phyloP scores from a whole-genome alignment of 2,113 vertebrate genomes.

The Rutilus rutilus region DNA sequence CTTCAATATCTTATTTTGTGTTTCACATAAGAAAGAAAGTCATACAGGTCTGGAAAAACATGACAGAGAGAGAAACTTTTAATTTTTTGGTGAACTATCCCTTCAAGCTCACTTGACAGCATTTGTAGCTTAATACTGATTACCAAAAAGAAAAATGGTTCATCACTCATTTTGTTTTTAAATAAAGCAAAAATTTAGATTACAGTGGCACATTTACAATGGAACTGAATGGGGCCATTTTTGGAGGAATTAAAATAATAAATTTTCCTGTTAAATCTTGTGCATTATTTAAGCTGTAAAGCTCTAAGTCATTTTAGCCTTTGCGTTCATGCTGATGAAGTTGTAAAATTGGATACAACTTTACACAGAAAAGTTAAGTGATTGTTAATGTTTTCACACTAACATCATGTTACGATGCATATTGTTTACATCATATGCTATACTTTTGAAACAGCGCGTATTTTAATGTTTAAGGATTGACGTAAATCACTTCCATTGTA shows the following conservation, averaged over 20 bases:
- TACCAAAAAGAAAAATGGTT: background rate
- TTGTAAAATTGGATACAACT: too few relatives aligned
- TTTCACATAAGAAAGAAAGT: background rate
- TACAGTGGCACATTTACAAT: background rate
- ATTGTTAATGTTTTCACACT: too few relatives aligned
- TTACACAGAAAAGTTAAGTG: too few relatives aligned
- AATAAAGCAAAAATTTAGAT: background rate
- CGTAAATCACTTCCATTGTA: background rate
- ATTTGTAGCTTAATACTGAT: background rate
- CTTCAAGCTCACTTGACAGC: background rate
- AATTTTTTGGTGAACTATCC: background rate
- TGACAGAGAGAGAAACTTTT: background rate
- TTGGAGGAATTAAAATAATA: background rate
- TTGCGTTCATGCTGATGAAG: too few relatives aligned
- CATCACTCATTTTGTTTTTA: background rate
- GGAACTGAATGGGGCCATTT: background rate
- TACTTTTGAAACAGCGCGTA: background rate
- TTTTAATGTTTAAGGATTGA: background rate
- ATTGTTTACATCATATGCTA: background rate
- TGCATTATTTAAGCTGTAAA: too few relatives aligned
- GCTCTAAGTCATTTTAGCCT: too few relatives aligned
- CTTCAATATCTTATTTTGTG: background rate
- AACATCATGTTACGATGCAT: too few relatives aligned
- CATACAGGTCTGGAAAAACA: background rate
- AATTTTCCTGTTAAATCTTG: background rate